phyloP scores from a whole-genome alignment of 1,140 invertebrate genomes.

The Bombyx mandarina region DNA sequence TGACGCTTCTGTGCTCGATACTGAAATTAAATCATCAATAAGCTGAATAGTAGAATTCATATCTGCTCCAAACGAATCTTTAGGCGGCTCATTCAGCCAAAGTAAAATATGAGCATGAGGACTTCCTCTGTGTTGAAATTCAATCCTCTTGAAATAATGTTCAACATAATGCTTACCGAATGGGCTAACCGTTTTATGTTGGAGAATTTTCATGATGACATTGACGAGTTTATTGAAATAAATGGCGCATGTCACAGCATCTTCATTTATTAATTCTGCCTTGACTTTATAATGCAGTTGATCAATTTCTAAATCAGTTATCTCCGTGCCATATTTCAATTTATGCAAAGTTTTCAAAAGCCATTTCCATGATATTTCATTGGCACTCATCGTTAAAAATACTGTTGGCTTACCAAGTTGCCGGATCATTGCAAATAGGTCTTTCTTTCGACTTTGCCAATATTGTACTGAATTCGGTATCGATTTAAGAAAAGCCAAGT shows the following conservation, averaged over 20 bases:
- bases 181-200: conserved; percentile 12
- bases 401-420: conserved; percentile 34
- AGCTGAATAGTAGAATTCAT: conserved; percentile 8
- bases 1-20: conserved; percentile 17
- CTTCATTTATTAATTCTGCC: conserved; percentile 42
- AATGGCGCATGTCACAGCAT: conserved; percentile 56
- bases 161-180: conserved; percentile 10
- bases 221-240: conserved; percentile 50
- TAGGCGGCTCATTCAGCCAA: conserved; percentile 18
- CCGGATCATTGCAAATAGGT: conserved; percentile 44
- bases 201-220: conserved; percentile 13
- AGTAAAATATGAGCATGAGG: conserved; percentile 12
- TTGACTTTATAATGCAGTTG: conserved; percentile 25
- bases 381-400: conserved; percentile 35
- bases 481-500: conserved; percentile 21
- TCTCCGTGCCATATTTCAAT: conserved; percentile 10
- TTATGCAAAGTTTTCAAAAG: conserved; percentile 9
- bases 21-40: conserved; percentile 20
- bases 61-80: conserved; percentile 12
- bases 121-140: conserved; percentile 17
- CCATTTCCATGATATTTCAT: conserved; percentile 24
- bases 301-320: conserved; percentile 8
- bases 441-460: conserved; percentile 36
- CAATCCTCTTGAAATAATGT: conserved; percentile 14
- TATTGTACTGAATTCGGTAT: conserved; percentile 33